Evolutionary conservation across 2,113 vertebrate genomes (phyloP).

Genomic region (Myiopsitta monachus): DNA sequence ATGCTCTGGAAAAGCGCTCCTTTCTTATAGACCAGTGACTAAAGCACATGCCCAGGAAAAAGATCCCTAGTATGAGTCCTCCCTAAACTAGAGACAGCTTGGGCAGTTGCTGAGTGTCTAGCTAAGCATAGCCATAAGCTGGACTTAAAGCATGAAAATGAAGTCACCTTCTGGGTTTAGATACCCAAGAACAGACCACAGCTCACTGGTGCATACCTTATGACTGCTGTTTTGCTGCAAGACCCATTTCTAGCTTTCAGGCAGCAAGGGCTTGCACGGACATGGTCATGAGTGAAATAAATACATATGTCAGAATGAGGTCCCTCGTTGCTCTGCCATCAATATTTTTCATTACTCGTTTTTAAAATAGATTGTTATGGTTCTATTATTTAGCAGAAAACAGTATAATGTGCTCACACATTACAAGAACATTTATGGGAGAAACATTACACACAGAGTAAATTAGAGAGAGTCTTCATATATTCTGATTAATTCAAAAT

Average conservation of each 20-base stretch:
- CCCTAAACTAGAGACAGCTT: neutral
- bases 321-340: constrained; percentile 32
- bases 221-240: neutral
- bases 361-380: constrained; percentile 62
- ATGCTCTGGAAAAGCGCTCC: neutral
- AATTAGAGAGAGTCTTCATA: constrained; percentile 49
- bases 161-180: neutral
- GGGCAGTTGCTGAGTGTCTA: neutral
- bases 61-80: neutral
- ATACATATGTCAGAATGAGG: neutral
- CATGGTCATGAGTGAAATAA: constrained; percentile 35
- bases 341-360: constrained; percentile 65
- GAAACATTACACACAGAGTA: constrained; percentile 7
- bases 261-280: neutral
- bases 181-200: neutral
- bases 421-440: constrained; percentile 58
- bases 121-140: neutral
- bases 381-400: constrained; percentile 63
- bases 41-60: neutral
- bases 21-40: neutral
- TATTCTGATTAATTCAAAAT: constrained; percentile 65
- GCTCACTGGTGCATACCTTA: neutral
- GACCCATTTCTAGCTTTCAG: neutral
- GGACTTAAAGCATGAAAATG: neutral
- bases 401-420: constrained; percentile 49